Percentiles rank a stretch among this genome's conserved stretches.
These are phyloP conservation scores for Cyanocitta stelleri DNA, from an alignment of 2,113 vertebrate genomes.

Conservation along the genomic window DNA sequence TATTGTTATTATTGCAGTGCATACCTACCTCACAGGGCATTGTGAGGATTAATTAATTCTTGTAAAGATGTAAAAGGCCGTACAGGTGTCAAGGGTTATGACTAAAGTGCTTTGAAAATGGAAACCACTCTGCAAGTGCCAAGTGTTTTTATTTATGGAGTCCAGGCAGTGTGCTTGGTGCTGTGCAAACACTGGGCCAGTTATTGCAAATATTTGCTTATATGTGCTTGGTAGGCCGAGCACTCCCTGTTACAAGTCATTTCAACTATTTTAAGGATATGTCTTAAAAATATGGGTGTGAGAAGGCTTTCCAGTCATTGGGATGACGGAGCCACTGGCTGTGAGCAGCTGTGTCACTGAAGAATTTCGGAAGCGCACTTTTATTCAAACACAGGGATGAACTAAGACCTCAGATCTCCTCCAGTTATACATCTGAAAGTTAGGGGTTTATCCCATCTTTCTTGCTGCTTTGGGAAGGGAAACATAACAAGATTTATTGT, in stretches of 20 bases:
- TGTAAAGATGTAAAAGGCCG: slow-evolving; percentile 59
- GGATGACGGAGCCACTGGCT: background rate
- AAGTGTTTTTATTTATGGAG: slow-evolving; percentile 59
- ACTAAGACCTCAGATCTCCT: background rate
- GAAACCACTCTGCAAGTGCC: slow-evolving; percentile 45
- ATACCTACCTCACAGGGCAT: slow-evolving; percentile 49
- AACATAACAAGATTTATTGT: background rate
- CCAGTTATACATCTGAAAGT: background rate
- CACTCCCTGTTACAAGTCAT: background rate
- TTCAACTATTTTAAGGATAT: slow-evolving; percentile 15
- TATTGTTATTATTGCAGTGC: slow-evolving; percentile 39
- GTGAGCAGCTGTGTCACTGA: background rate
- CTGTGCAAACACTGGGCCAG: slow-evolving; percentile 44
- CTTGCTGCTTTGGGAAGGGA: background rate
- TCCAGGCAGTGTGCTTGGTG: background rate
- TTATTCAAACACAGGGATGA: background rate
- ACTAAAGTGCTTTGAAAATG: slow-evolving; percentile 63
- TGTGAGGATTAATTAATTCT: slow-evolving; percentile 66
- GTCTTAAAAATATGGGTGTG: background rate
- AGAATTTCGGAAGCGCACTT: background rate
- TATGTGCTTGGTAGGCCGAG: background rate
- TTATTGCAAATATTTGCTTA: slow-evolving; percentile 54
- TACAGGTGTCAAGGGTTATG: slow-evolving; percentile 56
- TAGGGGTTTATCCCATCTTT: background rate
- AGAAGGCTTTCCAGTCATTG: background rate